Evolutionary conservation across 2,113 vertebrate species (phyloP), one percentile per base, ranked within the genome.

Genomic region (Pavo muticus): DNA sequence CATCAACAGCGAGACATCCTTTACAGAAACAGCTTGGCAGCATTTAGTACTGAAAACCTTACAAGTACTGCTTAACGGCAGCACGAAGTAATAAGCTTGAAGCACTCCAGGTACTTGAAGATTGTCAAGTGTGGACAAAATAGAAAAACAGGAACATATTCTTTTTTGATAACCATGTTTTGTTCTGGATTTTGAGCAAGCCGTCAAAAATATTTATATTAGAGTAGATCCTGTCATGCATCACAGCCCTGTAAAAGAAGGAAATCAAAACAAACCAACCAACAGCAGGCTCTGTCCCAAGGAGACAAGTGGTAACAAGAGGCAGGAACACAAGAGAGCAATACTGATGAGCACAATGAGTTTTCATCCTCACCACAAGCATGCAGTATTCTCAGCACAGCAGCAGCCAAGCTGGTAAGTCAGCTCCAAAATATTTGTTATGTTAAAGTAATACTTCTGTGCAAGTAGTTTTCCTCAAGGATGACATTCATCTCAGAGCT

Each of bases 351-450:
- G 64, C 50, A 84, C 1, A 1, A 83, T 2, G 11, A 83, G 42
- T 57, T 80, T 80, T 39, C 12, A 3, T 56, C 75, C 79, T 57
- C 82, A 75, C 76, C 57, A 81, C n/a, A 72, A 88, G 82, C 76
- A 80, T 0, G 0, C 39, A 71, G 64, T 2, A 21, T 65, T 83
- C 79, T 67, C 92, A 91, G 93, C 68, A 77, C 0, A 0, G 52
- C 65, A 0, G 0, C 64, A 91, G 90, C 65, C 91, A 68, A 73
- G 82, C 6, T 6, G 3, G 64, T 78, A 94, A 95, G 61, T 64
- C 85, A 91, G 76, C 85, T 68, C 67, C 27, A 32, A 94, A 91
- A 85, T 86, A 90, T 85, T 57, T 92, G 89, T 91, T 85, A 87
- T 37, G 74, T 59, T 92, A 50, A 90, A 94, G 72, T 67, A 89